A percentile compares a stretch with the other conserved stretches of the same genome.
These are phyloP conservation scores for Melinopterus prodromus DNA, from an alignment of 2,888 invertebrate species.

Conservation along the genomic window DNA sequence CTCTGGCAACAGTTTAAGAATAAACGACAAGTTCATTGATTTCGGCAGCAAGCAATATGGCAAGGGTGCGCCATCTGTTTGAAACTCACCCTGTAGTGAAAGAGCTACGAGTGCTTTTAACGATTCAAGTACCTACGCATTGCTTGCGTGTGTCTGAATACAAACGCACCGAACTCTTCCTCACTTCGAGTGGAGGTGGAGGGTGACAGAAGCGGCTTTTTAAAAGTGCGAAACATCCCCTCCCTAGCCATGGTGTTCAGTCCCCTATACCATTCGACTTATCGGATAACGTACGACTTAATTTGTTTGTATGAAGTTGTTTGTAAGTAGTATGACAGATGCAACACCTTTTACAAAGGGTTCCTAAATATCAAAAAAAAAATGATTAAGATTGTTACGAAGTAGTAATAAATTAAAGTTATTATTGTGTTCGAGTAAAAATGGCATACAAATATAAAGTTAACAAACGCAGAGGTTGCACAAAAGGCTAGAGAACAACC, in stretches of 20 bases:
- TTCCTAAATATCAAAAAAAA: too few species aligned
- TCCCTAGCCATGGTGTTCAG: background rate
- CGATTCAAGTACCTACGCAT: slow-evolving; percentile 1
- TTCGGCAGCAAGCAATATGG: background rate
- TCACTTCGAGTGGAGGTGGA: background rate
- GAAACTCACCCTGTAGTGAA: background rate
- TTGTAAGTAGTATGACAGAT: background rate
- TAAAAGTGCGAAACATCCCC: slow-evolving; percentile 5
- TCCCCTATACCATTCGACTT: background rate
- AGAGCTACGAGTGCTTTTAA: slow-evolving; percentile 5
- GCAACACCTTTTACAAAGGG: too few species aligned
- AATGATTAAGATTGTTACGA: too few species aligned
- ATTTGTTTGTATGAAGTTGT: background rate
- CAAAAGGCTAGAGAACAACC: too few species aligned
- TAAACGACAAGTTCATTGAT: background rate
- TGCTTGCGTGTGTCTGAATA: background rate
- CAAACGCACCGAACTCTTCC: background rate
- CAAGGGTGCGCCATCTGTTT: background rate
- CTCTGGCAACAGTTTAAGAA: background rate
- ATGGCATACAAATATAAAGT: too few species aligned
- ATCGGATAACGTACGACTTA: background rate
- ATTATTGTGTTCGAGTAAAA: too few species aligned
- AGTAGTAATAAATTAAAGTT: too few species aligned
- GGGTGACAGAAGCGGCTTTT: background rate
- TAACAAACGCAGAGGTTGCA: too few species aligned